phyloP scores from a whole-genome alignment of 2,888 invertebrate species.

The Lasioglossum vierecki region DNA sequence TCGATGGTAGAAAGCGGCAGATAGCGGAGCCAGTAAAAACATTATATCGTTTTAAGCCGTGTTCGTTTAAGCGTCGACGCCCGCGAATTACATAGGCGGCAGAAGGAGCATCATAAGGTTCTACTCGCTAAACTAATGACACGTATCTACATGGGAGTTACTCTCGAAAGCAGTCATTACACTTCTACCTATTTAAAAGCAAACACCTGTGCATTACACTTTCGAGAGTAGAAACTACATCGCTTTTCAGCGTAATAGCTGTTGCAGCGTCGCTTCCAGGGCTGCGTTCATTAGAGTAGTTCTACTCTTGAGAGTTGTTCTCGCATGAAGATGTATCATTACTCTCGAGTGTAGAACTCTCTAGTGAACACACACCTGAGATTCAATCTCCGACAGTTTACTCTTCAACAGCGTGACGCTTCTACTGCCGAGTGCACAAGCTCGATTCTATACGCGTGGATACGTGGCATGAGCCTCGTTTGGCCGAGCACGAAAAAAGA shows the following conservation, averaged over 20 bases:
- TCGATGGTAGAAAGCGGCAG: not conserved
- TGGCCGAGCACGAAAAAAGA: not conserved
- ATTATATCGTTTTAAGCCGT: not conserved
- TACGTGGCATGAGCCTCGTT: not conserved
- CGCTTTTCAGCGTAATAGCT: not conserved
- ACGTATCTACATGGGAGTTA: not conserved
- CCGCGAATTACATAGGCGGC: not conserved
- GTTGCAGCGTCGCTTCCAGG: not conserved
- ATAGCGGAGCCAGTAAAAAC: not conserved
- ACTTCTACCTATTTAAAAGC: not conserved
- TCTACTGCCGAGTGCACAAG: not conserved
- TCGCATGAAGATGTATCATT: not conserved
- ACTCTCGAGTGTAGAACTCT: slow-evolving; percentile 6
- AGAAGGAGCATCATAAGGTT: not conserved
- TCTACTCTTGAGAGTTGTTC: slow-evolving; percentile 1
- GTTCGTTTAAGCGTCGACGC: not conserved
- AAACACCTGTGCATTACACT: not conserved
- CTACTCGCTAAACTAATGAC: not conserved
- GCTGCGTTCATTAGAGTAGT: not conserved
- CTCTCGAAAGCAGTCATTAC: not conserved
- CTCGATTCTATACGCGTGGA: not conserved
- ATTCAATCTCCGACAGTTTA: not conserved
- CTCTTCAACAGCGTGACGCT: not conserved
- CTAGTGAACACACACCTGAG: not conserved
- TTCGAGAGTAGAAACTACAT: not conserved